Conservation (phyloP, 1,140 invertebrate genomes). For the Branchinecta lindahli region DNA sequence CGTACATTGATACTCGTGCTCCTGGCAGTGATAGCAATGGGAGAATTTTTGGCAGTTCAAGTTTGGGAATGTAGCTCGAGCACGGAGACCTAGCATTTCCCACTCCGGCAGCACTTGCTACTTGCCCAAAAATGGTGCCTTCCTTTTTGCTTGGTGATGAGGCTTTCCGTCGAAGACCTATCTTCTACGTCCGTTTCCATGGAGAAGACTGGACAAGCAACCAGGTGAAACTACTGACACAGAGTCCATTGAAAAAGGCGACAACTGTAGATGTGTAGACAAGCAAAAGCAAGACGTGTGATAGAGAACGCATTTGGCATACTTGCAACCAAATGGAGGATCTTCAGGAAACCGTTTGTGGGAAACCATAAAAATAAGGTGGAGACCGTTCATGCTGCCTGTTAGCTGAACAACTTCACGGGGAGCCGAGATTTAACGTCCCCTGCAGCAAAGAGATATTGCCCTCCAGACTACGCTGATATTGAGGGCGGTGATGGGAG, state of each 20-base stretch:
- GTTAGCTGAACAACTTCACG: background rate
- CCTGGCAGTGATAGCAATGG: background rate
- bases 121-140: no score
- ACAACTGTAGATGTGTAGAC: no score
- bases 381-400: background rate
- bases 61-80: background rate
- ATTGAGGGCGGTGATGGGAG: no score
- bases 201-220: no score
- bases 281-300: background rate
- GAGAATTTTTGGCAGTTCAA: slow-evolving; percentile 25
- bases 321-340: background rate
- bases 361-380: background rate
- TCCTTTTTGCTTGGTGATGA: no score
- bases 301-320: background rate
- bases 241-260: no score
- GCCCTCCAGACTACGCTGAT: background rate
- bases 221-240: no score
- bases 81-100: background rate
- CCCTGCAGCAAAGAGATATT: background rate
- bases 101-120: background rate
- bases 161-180: no score
- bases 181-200: no score
- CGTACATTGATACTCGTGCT: slow-evolving; percentile 31
- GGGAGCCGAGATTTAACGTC: background rate
- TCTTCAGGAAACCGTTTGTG: background rate